Base-by-base conservation (phyloP, 2,113 vertebrate genomes). In the Kryptolebias marmoratus region DNA sequence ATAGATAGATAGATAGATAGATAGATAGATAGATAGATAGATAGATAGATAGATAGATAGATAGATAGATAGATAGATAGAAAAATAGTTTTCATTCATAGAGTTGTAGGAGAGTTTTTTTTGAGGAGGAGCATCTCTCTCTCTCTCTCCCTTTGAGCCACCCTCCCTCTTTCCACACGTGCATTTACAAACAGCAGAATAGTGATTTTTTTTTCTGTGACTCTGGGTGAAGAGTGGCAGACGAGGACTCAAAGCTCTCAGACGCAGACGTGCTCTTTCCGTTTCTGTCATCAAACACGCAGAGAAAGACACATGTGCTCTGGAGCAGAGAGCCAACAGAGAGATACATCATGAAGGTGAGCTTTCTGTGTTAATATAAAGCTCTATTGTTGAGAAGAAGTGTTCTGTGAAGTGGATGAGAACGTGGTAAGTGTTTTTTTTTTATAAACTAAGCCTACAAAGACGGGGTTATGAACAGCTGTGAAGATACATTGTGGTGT, bases 261-360 rank as follows among this genome's bases (percentile, higher is more conserved):
- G 62, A 68, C 60, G 74, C 56, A 54, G 50, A 72, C 32, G 59
- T 39, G 47, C 67, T 58, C 49, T 7, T 61, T 60, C 11, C 52
- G 14, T 64, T 16, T 70, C 53, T 49, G 2, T 60, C 54, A 47
- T 27, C 68, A 59, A 71, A 78, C 81, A 75, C 71, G 74, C 66
- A 13, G 45, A 2, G 56, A 64, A 30, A 57, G 53, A 52, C 82
- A 77, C 74, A 70, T 82, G 85, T 88, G 73, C 79, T 71, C 75
- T 31, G 62, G 30, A 82, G 79, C 65, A 77, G 78, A 88, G 49
- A 9, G 36, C 42, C 58, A 56, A 70, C 68, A 45, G 68, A 79
- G 69, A 71, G 80, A 87, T 69, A 50, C 81, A 1, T 45, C 85
- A 92, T 92, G 91, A 92, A 92, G 90, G 91, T 92, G 79, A 89